Base-by-base conservation (phyloP, 2,113 vertebrate genomes). In the Melanotaenia duboulayi region DNA sequence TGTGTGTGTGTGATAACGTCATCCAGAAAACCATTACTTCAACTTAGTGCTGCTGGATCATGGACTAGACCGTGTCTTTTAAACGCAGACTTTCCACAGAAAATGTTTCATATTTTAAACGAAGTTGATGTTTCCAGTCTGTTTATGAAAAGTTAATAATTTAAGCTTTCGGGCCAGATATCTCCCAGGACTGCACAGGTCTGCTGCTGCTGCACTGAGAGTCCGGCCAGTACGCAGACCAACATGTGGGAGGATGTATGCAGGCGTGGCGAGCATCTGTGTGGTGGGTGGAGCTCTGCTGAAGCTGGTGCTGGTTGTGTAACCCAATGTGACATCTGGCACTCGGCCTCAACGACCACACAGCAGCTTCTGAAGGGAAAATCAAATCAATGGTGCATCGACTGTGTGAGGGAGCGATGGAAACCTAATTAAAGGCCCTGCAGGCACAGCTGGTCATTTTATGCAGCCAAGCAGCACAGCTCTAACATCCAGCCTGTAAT, bases 311-410 rank as follows among this genome's bases (percentile, higher is more conserved):
- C 65, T 90, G 72, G 81, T 93, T 94, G 90, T 81, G 83, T 91
- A 93, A 94, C 67, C 78, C 76, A 69, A 40, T 85, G 84, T 92
- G 90, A 92, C 90, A 90, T 90, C 85, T 90, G 88, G 87, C 87
- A 28, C 87, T 86, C 87, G 87, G 83, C 88, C 80, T 87, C 83
- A 60, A 83, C 74, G 40, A 78, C 78, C 71, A 83, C 50, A 60
- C 78, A 46, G 62, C 60, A 74, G 85, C 84, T 91, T 89, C 91
- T 89, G 87, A 77, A 92, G 89, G 90, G 92, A 90, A 93, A 92
- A 93, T 93, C 84, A 83, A 90, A 94, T 94, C 93, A 87, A 92
- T 94, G 82, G 50, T 65, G 57, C 89, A 94, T 93, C 84, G 93
- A 93, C 89, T 90, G 85, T 88, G 89, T 88, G 88, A 87, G 78